A percentile compares a stretch with the other conserved stretches of the same genome.
Conservation (phyloP, 1,140 invertebrate genomes). For the Aphelenchoides avenae region DNA sequence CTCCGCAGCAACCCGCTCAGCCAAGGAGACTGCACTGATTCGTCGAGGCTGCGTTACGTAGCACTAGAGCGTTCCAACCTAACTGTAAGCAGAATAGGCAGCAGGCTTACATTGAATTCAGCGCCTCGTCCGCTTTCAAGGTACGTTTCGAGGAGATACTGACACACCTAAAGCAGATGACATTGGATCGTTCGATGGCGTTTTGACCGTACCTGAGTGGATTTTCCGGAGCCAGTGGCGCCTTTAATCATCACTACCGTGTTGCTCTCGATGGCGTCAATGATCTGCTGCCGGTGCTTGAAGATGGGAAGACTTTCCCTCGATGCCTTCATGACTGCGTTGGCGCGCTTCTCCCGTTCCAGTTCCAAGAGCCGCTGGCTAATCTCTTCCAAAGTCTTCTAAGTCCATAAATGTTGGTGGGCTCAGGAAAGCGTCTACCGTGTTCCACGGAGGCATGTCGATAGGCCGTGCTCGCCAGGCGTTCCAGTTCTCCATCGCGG, state of each 20-base stretch:
- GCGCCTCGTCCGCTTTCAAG: conserved; percentile 67
- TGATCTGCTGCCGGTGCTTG: conserved; percentile 65
- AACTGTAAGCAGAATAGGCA: too few relatives aligned
- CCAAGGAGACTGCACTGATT: conserved; percentile 82
- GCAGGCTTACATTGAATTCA: conserved; percentile 69
- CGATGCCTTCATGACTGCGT: conserved; percentile 8
- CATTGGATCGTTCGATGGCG: not conserved
- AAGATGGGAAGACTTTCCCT: conserved; percentile 38
- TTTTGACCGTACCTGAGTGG: conserved; percentile 65
- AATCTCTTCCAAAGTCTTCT: conserved; percentile 73
- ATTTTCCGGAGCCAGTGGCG: conserved; percentile 83
- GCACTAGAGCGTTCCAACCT: too few relatives aligned
- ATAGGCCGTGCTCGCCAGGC: conserved; percentile 62
- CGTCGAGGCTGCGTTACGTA: conserved; percentile 85
- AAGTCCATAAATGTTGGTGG: conserved; percentile 80
- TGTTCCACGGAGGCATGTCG: conserved; percentile 7
- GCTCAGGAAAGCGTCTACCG: conserved; percentile 86
- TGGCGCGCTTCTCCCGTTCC: conserved; percentile 60
- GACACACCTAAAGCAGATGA: conserved; percentile 31
- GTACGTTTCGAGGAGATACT: conserved; percentile 40
- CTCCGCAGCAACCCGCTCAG: conserved; percentile 77
- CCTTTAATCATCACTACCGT: conserved; percentile 73
- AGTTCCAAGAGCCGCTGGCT: conserved; percentile 72
- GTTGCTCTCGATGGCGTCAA: conserved; percentile 64
- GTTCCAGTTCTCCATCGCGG: conserved; percentile 89